Evolutionary conservation across 1,140 invertebrate species (phyloP).

Genomic region (Phymorhynchus buccinoides): DNA sequence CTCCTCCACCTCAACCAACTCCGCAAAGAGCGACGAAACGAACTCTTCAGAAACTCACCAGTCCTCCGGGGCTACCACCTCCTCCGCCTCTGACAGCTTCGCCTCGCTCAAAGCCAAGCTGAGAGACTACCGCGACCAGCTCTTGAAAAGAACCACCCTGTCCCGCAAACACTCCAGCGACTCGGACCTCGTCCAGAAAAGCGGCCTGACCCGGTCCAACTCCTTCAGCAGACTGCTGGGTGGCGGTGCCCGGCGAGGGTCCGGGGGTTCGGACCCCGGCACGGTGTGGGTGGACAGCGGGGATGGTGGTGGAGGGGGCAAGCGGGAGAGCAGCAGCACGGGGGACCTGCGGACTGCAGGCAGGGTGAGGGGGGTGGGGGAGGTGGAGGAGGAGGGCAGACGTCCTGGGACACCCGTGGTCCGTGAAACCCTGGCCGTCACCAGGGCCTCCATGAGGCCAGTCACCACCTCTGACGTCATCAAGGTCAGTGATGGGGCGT

Average conservation of each 20-base stretch:
- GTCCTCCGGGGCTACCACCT: too few relatives aligned
- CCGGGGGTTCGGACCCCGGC: neutral
- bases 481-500: conserved; percentile 8
- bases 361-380: neutral
- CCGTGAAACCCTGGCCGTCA: conserved; percentile 50
- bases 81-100: conserved; percentile 55
- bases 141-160: conserved; percentile 56
- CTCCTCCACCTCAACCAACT: neutral
- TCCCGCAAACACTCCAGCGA: conserved; percentile 39
- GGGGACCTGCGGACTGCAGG: neutral
- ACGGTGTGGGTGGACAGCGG: conserved; percentile 27
- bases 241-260: conserved; percentile 26
- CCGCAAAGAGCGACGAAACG: too few relatives aligned
- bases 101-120: conserved; percentile 66
- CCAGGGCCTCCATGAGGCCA: conserved; percentile 57
- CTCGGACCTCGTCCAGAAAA: conserved; percentile 22
- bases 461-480: conserved; percentile 44
- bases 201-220: conserved; percentile 55
- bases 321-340: neutral
- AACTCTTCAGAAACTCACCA: neutral
- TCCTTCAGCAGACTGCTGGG: conserved; percentile 51
- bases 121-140: conserved; percentile 64
- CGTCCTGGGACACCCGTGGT: conserved; percentile 45
- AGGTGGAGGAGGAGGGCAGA: conserved; percentile 8
- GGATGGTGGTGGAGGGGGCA: conserved; percentile 25